These are phyloP conservation scores for Psylliodes chrysocephalus DNA, from an alignment of 2,888 invertebrate genomes.

Conservation along the genomic window DNA sequence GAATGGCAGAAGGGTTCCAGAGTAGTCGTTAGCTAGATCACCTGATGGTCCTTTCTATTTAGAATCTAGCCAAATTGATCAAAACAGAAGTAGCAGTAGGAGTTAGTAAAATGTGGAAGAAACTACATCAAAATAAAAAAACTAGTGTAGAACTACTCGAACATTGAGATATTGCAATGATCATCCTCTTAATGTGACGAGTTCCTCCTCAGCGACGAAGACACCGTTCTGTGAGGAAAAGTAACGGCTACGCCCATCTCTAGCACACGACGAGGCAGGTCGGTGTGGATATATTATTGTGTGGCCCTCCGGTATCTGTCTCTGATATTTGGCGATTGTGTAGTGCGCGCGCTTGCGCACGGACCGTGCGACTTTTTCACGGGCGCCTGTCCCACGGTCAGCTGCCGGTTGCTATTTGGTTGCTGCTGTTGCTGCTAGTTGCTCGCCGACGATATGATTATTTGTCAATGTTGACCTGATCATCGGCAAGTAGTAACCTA, in stretches of 20 bases:
- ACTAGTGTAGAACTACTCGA: too few species aligned
- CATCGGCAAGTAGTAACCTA: too few species aligned
- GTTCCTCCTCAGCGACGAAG: too few species aligned
- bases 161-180: too few species aligned
- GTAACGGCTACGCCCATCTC: constrained; percentile 28
- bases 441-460: background rate
- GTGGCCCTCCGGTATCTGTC: constrained; percentile 50
- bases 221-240: background rate
- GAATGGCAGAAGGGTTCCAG: too few species aligned
- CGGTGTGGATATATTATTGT: constrained; percentile 38
- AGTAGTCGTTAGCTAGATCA: too few species aligned
- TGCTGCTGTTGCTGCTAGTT: background rate
- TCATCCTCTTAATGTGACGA: too few species aligned
- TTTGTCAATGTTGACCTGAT: background rate
- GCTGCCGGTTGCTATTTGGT: constrained; percentile 54
- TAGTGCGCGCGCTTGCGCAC: constrained; percentile 60
- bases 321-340: constrained; percentile 54
- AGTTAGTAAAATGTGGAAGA: too few species aligned
- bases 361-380: constrained; percentile 77
- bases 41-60: too few species aligned
- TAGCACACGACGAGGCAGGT: constrained; percentile 15
- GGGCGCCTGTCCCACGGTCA: constrained; percentile 69
- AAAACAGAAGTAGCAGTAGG: too few species aligned
- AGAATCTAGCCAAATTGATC: too few species aligned
- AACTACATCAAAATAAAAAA: too few species aligned